Evolutionary conservation across 2,113 vertebrate genomes (phyloP).

Genomic region (Alethe castanea): DNA sequence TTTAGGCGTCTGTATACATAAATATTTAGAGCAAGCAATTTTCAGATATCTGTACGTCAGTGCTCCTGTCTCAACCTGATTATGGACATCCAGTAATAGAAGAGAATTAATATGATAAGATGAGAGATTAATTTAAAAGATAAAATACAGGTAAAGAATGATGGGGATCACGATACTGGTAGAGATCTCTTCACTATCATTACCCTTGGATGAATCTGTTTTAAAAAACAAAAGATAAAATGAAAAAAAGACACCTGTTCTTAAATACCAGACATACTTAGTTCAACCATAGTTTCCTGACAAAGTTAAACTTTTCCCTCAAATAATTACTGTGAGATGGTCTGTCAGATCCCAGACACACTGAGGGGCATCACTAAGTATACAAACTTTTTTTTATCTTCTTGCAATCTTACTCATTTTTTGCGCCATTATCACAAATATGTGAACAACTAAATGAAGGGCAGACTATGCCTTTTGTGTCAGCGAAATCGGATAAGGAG

Average conservation of each 20-base stretch:
- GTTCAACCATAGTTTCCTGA: background rate
- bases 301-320: background rate
- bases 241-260: background rate
- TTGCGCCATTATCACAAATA: background rate
- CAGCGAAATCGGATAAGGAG: background rate
- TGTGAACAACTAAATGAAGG: background rate
- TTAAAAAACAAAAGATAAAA: background rate
- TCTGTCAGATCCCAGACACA: background rate
- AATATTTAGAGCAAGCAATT: background rate
- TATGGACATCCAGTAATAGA: background rate
- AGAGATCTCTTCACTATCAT: background rate
- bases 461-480: background rate
- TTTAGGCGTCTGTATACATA: background rate
- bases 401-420: background rate
- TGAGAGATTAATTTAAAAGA: background rate
- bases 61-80: background rate
- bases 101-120: background rate
- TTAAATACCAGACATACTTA: background rate
- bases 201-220: background rate
- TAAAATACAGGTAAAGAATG: background rate
- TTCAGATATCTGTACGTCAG: background rate
- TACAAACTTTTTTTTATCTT: background rate
- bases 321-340: background rate
- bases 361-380: background rate
- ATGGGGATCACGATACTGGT: background rate